Evolutionary conservation across 53 echinoderm and acorn worm genomes (phyloP), one percentile per base, ranked within the genome.

Genomic region (Holothuria leucospilota): DNA sequence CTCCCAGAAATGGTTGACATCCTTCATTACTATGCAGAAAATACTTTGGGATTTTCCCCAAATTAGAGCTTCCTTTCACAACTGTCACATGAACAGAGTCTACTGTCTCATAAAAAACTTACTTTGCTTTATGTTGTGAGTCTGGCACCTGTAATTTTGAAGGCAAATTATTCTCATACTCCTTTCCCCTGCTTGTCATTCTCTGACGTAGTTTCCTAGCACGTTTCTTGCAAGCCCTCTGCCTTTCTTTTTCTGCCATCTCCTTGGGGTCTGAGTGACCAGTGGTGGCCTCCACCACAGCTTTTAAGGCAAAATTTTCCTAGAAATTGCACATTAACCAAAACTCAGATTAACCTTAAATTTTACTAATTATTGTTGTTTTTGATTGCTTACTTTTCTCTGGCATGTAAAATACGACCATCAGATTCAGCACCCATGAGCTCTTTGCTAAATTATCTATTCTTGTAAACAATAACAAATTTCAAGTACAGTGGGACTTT

Each of bases 81-180:
- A 15, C 56, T 0, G 8, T 2, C 4, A 56, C 15, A 56, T 2
- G 1, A 16, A 18, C 18, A 56, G 15, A 56, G 4, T 7, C 56
- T 18, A 18, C 15, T 56, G 3, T 56, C 56, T 2, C 6, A 18
- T 34, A 15, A 18, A 23, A 13, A 0, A 86, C 98, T 95, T 68
- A 97, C 98, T 97, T 97, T 63, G 98, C 91, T 66, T 93, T 91
- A 70, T 92, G 91, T 23, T 84, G 93, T 20, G 98, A 97, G 62
- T 95, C 98, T 1, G 89, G 91, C 41, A 91, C 98, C 59, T 91
- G 94, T 41, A 91, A 85, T 86, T 97, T 97, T 18, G 91, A 84
- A 21, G 93, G 98, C 27, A 97, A 74, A 63, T 95, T 97, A 84
- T 93, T 97, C 82, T 97, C 98, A 78, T 97, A 97, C 88, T 94